Base-by-base conservation (phyloP, 1,140 invertebrate species). In the Zaprionus kolodkinae region DNA sequence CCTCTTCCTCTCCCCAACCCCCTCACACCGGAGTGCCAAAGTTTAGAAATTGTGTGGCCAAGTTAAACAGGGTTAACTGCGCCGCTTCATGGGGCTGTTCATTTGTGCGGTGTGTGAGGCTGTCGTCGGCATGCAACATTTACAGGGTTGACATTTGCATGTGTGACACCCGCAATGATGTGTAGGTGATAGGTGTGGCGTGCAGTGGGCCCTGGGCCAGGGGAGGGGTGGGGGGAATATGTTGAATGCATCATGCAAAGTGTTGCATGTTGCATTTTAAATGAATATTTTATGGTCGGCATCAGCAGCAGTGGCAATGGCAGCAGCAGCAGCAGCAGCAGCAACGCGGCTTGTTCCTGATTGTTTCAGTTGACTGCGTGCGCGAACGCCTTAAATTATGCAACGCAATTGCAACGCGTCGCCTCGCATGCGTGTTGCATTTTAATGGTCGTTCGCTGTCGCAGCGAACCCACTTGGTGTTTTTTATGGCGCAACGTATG, bases 191-290 rank as follows among this genome's bases (percentile, higher is more conserved):
- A 30, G 27, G 17, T 45, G 38, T 17, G 27, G 6, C 5, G 25
- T 10, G 13, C 13, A 52, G 21, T 4, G 15, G 36, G 21, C n/a
- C n/a, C n/a, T n/a, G n/a, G 56, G 27, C 35, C 21, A 10, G 21
- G 17, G 30, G 33, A 35, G 54, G 35, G 21, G 17, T 21, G 33
- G 27, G 54, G 35, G 30, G 52, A 25, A 62, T 52, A 54, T 59
- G 76, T 66, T 52, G 54, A 48, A 80, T 84, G 74, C 69, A 81
- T 89, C 85, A 88, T 85, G 65, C 66, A 85, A 81, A 88, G 85
- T 88, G 86, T 89, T 88, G 85, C 85, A 82, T 88, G 85, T 74
- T 89, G 85, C 85, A 88, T 88, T 89, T 88, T 76, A 88, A 88
- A 88, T 88, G 75, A 88, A 88, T 88, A 88, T 88, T 88, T 88